Evolutionary conservation across 2,113 vertebrate species (phyloP).

Genomic region (Orthonyx spaldingii): DNA sequence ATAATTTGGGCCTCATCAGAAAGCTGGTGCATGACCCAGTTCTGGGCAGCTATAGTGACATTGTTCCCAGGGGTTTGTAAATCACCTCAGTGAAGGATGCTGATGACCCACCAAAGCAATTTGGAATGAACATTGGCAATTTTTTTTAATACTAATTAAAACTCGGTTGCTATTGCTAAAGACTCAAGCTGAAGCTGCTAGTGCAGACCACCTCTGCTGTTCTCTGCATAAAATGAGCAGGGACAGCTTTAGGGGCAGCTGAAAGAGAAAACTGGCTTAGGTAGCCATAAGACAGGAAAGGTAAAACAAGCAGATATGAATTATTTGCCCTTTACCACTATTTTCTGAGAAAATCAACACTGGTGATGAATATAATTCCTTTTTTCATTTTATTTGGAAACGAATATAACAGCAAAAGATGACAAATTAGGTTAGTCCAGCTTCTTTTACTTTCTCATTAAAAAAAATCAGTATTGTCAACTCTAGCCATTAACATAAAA

Average conservation of each 20-base stretch:
- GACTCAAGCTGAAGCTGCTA: not conserved
- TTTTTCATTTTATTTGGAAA: not conserved
- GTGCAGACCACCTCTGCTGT: accelerated
- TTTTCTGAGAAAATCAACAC: not conserved
- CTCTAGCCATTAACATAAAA: not conserved
- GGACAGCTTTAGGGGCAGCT: not conserved
- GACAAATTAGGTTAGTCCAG: not conserved
- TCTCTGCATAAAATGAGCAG: not conserved
- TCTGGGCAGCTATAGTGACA: not conserved
- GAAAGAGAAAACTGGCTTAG: not conserved
- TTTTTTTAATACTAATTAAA: not conserved
- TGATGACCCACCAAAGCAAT: not conserved
- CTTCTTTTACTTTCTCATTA: not conserved
- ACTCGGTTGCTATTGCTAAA: not conserved
- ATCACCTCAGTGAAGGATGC: not conserved
- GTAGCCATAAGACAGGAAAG: not conserved
- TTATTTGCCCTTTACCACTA: not conserved
- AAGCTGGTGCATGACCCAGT: not conserved
- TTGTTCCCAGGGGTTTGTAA: not conserved
- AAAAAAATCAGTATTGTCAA: not conserved
- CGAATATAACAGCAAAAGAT: not conserved
- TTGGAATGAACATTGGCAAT: not conserved
- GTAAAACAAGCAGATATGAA: not conserved
- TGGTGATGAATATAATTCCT: accelerated
- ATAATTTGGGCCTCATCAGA: not conserved